A percentile compares a stretch with the other conserved stretches of the same genome.
Conservation (phyloP, 2,888 invertebrate genomes). For the Cephalotes varians region DNA sequence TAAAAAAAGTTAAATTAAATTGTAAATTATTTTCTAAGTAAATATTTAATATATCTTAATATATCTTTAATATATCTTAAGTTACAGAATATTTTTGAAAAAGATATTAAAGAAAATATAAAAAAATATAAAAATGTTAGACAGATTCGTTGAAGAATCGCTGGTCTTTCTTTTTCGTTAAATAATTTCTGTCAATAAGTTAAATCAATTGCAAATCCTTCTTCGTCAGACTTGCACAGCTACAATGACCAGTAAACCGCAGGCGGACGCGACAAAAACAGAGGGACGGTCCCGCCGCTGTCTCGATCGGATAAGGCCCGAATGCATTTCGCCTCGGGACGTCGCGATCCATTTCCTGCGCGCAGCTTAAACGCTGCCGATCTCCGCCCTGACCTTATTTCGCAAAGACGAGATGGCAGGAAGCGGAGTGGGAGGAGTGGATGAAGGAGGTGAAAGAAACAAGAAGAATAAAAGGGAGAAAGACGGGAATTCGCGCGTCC, state of each 20-base stretch:
- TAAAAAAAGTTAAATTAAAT: not conserved
- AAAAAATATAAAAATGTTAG: not conserved
- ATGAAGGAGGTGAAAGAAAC: not conserved
- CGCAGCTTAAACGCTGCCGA: conserved; percentile 45
- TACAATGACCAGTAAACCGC: conserved; percentile 20
- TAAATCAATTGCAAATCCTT: conserved; percentile 20
- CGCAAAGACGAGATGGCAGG: conserved; percentile 42
- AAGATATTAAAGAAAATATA: not conserved
- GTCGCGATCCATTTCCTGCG: conserved; percentile 62
- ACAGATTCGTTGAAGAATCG: not conserved
- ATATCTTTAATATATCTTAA: not conserved
- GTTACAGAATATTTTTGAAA: not conserved
- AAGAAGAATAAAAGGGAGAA: not conserved
- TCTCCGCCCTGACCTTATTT: conserved; percentile 61
- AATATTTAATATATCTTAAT: not conserved
- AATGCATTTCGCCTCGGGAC: conserved; percentile 30
- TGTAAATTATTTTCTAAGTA: not conserved
- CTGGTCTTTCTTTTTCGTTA: not conserved
- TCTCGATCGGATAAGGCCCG: conserved; percentile 50
- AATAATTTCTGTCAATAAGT: not conserved
- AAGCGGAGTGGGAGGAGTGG: conserved; percentile 11
- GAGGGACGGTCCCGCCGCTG: conserved; percentile 12
- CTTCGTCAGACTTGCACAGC: conserved; percentile 5
- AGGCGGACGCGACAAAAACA: conserved; percentile 35
- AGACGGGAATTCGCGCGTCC: conserved; percentile 52